Percentiles rank a stretch among this genome's conserved stretches.
Evolutionary conservation across 1,140 invertebrate species (phyloP).

Genomic region (Drosophila fuyamai): DNA sequence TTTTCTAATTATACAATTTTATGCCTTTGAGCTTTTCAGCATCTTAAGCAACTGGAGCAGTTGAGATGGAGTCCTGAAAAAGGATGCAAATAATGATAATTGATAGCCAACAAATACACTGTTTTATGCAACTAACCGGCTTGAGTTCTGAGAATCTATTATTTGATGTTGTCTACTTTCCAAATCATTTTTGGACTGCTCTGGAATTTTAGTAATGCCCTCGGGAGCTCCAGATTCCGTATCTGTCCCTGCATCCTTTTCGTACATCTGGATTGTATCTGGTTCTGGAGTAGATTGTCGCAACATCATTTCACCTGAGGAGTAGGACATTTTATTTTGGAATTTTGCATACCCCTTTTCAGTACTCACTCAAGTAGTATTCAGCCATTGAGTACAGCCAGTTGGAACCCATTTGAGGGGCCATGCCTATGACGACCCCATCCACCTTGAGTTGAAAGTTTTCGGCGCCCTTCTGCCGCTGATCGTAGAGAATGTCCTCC

Average conservation of each 20-base stretch:
- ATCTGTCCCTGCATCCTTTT: slow-evolving; percentile 16
- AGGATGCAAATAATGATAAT: background rate
- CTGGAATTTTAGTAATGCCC: slow-evolving; percentile 33
- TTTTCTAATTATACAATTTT: background rate
- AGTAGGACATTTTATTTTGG: background rate
- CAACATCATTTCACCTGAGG: slow-evolving; percentile 25
- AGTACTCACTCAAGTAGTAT: slow-evolving; percentile 49
- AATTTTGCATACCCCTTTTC: background rate
- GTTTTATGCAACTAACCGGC: slow-evolving; percentile 32
- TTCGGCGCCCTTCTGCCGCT: slow-evolving; percentile 74
- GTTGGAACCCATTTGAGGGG: slow-evolving; percentile 38
- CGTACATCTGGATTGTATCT: slow-evolving; percentile 27
- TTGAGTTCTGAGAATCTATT: slow-evolving; percentile 18
- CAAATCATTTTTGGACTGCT: slow-evolving; percentile 39
- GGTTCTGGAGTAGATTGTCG: slow-evolving; percentile 16
- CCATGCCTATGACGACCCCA: slow-evolving; percentile 68
- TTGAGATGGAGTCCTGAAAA: slow-evolving; percentile 50
- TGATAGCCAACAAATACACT: background rate
- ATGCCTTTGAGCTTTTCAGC: slow-evolving; percentile 48
- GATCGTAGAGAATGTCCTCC: slow-evolving; percentile 76
- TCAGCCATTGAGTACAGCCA: slow-evolving; percentile 49
- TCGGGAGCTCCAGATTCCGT: background rate
- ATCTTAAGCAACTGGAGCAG: slow-evolving; percentile 60
- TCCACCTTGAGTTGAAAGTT: slow-evolving; percentile 71
- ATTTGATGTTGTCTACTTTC: slow-evolving; percentile 56